These are phyloP conservation scores for Colletes collaris DNA, from an alignment of 2,888 invertebrate species.

Conservation along the genomic window DNA sequence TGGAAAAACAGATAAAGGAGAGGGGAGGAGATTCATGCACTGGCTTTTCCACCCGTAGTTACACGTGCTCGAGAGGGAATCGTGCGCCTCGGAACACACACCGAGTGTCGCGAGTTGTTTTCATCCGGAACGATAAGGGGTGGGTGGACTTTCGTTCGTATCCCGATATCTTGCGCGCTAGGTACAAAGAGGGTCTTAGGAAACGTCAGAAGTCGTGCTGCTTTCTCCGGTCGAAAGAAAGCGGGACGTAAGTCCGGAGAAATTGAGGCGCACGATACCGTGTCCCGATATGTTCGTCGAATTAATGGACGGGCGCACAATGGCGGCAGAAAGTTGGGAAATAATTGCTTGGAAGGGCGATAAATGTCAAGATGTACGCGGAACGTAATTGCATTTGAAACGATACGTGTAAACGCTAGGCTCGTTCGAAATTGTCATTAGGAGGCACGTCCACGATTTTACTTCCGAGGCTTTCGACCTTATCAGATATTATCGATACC, in stretches of 20 bases:
- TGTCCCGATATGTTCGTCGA: not conserved
- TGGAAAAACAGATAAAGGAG: slow-evolving; percentile 15
- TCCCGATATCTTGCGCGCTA: slow-evolving; percentile 14
- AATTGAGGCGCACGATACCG: not conserved
- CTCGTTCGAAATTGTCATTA: too few relatives aligned
- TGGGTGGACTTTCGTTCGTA: slow-evolving; percentile 5
- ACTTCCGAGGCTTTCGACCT: too few relatives aligned
- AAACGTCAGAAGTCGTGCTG: slow-evolving; percentile 10
- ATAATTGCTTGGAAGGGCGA: too few relatives aligned
- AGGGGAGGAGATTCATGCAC: slow-evolving; percentile 21
- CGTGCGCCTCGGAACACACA: not conserved
- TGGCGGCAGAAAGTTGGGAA: too few relatives aligned
- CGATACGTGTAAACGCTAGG: too few relatives aligned
- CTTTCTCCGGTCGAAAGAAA: not conserved
- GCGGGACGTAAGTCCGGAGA: not conserved
- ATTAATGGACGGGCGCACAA: too few relatives aligned
- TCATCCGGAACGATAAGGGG: slow-evolving; percentile 15
- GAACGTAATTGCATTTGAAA: too few relatives aligned
- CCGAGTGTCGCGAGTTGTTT: slow-evolving; percentile 26
- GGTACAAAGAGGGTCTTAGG: slow-evolving; percentile 6
- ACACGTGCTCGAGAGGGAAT: not conserved
- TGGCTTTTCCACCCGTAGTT: not conserved
- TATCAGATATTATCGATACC: too few relatives aligned
- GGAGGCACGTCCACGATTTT: too few relatives aligned
- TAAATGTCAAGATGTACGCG: too few relatives aligned